Evolutionary conservation across 2,888 invertebrate species (phyloP).

Genomic region (Opisthograptis luteolata): DNA sequence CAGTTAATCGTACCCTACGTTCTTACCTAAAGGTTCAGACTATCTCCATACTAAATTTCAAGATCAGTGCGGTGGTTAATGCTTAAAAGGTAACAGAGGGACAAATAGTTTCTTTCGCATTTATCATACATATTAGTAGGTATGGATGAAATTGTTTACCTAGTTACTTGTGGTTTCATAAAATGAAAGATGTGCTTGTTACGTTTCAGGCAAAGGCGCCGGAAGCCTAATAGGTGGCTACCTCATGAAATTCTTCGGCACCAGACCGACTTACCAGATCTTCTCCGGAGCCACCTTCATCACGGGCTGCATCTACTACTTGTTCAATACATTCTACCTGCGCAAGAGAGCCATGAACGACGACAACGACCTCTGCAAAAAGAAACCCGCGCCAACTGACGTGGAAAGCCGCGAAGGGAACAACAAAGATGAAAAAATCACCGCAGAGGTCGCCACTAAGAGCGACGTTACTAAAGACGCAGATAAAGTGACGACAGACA

Average conservation of each 20-base stretch:
- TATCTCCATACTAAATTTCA: too few species aligned
- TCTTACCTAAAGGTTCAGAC: too few species aligned
- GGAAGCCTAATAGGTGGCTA: conserved; percentile 91
- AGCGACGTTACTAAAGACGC: conserved; percentile 45
- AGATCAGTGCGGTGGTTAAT: too few species aligned
- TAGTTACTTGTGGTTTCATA: too few species aligned
- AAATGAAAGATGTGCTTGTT: neutral
- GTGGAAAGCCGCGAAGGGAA: conserved; percentile 60
- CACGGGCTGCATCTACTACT: conserved; percentile 87
- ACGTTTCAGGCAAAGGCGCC: conserved; percentile 86
- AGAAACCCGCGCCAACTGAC: conserved; percentile 61
- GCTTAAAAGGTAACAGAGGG: too few species aligned
- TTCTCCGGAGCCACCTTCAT: conserved; percentile 86
- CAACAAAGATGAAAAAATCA: conserved; percentile 48
- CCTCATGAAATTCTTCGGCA: conserved; percentile 89
- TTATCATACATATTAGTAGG: too few species aligned
- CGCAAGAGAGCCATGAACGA: conserved; percentile 80
- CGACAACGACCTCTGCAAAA: conserved; percentile 84
- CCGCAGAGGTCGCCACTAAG: conserved; percentile 56
- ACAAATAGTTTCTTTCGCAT: too few species aligned
- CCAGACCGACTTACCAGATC: conserved; percentile 88
- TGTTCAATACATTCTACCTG: conserved; percentile 87
- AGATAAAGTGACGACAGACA: conserved; percentile 27
- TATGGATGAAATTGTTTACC: too few species aligned
- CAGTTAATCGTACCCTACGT: too few species aligned